Evolutionary conservation across 1,140 invertebrate species (phyloP).

Genomic region (Scaptomyza graminum): DNA sequence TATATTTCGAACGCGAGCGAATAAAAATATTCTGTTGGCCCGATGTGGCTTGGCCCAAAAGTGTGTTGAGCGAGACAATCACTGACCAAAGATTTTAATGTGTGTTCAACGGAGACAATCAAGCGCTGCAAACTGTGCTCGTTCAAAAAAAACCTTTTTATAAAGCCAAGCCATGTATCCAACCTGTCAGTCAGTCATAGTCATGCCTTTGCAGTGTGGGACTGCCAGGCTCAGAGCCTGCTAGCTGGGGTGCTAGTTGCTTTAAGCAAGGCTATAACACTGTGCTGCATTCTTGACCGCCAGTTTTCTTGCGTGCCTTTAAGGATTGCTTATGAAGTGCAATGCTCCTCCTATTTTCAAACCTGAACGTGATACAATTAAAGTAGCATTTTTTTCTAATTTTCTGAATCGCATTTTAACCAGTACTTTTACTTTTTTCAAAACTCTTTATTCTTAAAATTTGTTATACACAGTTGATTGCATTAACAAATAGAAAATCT

Average conservation of each 20-base stretch:
- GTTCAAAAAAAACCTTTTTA: constrained; percentile 48
- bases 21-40: constrained; percentile 83
- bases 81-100: constrained; percentile 50
- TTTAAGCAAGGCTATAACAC: constrained; percentile 28
- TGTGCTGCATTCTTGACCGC: constrained; percentile 55
- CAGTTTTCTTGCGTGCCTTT: constrained; percentile 60
- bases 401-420: too few relatives aligned
- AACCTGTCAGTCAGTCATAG: constrained; percentile 77
- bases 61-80: constrained; percentile 71
- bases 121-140: constrained; percentile 45
- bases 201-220: constrained; percentile 67
- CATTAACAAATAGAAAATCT: too few relatives aligned
- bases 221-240: constrained; percentile 40
- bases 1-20: constrained; percentile 84
- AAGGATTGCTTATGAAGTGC: constrained; percentile 79
- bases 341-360: constrained; percentile 16
- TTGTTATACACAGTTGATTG: too few relatives aligned
- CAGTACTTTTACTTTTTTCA: too few relatives aligned
- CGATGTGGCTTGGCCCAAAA: constrained; percentile 73
- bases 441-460: too few relatives aligned
- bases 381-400: constrained; percentile 32
- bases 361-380: constrained; percentile 81
- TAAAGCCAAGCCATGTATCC: constrained; percentile 19
- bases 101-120: constrained; percentile 36
- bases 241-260: constrained; percentile 14